Evolutionary conservation across 2,888 invertebrate genomes (phyloP), one percentile per base, ranked within the genome.

Genomic region (Malthinus flaveolus): DNA sequence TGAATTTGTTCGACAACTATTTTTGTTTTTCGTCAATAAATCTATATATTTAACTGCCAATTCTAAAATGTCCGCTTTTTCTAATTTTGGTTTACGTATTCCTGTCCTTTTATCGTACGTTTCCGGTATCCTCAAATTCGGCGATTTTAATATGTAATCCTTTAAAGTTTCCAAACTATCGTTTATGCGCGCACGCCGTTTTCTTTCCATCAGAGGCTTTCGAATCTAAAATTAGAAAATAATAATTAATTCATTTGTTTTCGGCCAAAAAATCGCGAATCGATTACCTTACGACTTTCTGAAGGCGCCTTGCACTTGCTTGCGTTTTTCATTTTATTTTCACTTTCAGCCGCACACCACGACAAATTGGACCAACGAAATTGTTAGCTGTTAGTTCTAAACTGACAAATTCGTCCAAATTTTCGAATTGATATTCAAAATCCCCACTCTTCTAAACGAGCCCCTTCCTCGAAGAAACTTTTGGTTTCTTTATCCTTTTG

Each of bases 61-160:
- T 71, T 87, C 86, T 34, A 87, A 69, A 50, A 87, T 85, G 69
- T 86, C 86, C 0, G 87, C 87, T 71, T 86, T 86, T 72, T 87
- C 87, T 67, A 86, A 73, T 74, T 86, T 86, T 1, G 84, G 80
- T 33, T 83, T 83, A 45, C 82, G 67, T 62, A 75, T 73, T 3
- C 73, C 73, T 31, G 46, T 65, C 54, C 68, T 71, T 60, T 71
- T 71, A 8, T 35, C 49, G 3, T 63, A 46, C 8, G 71, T 66
- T 42, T 73, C 73, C 46, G 73, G 72, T 46, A 79, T 66, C 45
- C 71, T 67, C 3, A 76, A 73, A 53, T 77, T 75, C 5, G 23
- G 23, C 1, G 79, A 77, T 34, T 81, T 79, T 47, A 82, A 68
- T 13, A 83, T 74, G 48, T 83, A 79, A 62, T 79, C 73, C 68